Conservation (phyloP, 53 echinoderm and acorn worm genomes). For the Mesocentrotus franciscanus region DNA sequence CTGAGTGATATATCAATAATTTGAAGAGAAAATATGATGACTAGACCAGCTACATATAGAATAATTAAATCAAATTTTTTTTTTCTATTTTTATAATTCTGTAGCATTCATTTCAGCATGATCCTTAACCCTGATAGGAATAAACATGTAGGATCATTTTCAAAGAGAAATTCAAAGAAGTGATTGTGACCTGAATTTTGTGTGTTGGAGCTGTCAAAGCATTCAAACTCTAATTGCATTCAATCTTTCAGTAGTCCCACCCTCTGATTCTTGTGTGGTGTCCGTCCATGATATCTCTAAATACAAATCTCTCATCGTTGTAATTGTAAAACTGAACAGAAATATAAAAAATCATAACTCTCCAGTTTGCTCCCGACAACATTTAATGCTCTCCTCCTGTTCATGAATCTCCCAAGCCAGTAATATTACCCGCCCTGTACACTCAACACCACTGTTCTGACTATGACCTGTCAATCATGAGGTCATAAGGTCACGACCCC, state of each 20-base stretch:
- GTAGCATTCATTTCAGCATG: not conserved
- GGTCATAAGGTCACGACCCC: slow-evolving; percentile 47
- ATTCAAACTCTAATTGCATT: not conserved
- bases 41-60: too few species aligned
- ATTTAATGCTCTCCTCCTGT: not conserved
- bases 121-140: too few species aligned
- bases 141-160: not conserved
- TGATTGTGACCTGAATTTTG: not conserved
- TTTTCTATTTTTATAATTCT: not conserved
- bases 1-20: not conserved
- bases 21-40: not conserved
- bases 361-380: not conserved
- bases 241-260: slow-evolving; percentile 38
- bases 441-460: slow-evolving; percentile 31
- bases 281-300: slow-evolving; percentile 8
- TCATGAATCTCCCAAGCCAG: not conserved
- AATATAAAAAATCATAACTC: not conserved
- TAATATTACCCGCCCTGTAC: not conserved
- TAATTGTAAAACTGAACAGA: not conserved
- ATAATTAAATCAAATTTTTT: too few species aligned
- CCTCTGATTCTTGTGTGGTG: slow-evolving; percentile 35
- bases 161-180: not conserved
- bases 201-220: slow-evolving; percentile 5
- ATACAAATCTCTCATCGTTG: slow-evolving; percentile 29
- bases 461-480: slow-evolving; percentile 45